Conservation (phyloP, 1,140 invertebrate species). For the Polyergus mexicanus region DNA sequence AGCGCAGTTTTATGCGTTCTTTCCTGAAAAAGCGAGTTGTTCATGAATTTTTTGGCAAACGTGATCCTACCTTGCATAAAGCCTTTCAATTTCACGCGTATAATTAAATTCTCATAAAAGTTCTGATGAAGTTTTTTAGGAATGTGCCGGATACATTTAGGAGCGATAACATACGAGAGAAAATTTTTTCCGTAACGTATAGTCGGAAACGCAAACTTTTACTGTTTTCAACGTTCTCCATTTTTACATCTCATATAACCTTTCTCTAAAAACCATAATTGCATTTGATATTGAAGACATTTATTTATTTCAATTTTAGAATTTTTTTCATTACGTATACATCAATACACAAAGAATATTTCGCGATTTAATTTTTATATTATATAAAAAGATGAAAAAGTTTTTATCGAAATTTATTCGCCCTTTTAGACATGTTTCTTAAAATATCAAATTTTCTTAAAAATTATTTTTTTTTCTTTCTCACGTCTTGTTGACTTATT, state of each 20-base stretch:
- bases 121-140: constrained; percentile 59
- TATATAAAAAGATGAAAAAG: neutral
- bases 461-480: neutral
- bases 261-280: neutral
- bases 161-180: constrained; percentile 44
- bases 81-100: constrained; percentile 53
- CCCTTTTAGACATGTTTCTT: neutral
- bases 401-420: neutral
- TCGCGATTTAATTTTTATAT: neutral
- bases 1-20: constrained; percentile 29
- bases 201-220: constrained; percentile 37
- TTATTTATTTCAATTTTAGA: constrained; percentile 4
- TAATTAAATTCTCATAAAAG: constrained; percentile 61
- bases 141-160: constrained; percentile 53
- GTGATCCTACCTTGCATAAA: constrained; percentile 40
- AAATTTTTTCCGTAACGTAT: constrained; percentile 42
- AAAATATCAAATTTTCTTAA: neutral
- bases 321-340: neutral
- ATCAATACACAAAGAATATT: neutral
- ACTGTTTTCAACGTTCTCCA: constrained; percentile 8
- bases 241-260: constrained; percentile 30
- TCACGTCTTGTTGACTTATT: neutral
- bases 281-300: constrained; percentile 12
- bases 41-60: constrained; percentile 47
- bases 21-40: constrained; percentile 35